Evolutionary conservation across 1,140 invertebrate species (phyloP), one percentile per base, ranked within the genome.

Genomic region (Pseudobourletiella spinata): DNA sequence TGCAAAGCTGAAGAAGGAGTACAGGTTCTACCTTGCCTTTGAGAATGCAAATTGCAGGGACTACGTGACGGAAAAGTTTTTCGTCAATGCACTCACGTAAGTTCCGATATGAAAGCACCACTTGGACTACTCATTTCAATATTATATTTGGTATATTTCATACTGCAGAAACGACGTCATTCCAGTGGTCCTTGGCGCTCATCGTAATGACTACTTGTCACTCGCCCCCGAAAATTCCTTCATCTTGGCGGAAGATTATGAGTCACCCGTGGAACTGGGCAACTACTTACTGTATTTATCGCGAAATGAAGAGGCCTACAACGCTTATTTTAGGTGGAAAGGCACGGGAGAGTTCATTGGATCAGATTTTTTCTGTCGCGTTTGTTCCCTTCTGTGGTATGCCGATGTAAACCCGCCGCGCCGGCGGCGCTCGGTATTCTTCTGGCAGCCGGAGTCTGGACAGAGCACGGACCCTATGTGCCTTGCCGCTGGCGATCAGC

Each of bases 61-160:
- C 75, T 98, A 98, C 74, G 89, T 96, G 43, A 97, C 94, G 0
- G 94, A 97, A 74, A 98, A 98, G 73, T 91, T 95, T 73, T 96
- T 91, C 73, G 86, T 91, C 29, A 95, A 95, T 74, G 91, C 89
- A 44, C 77, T 95, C 24, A 82, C 85, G 87, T 63, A 68, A 59
- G 22, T 15, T n/a, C n/a, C n/a, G n/a, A n/a, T n/a, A n/a, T n/a
- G n/a, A n/a, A n/a, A n/a, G n/a, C n/a, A n/a, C 26, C 3, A 32
- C n/a, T n/a, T n/a, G n/a, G n/a, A n/a, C n/a, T n/a, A n/a, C n/a
- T n/a, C n/a, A n/a, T n/a, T n/a, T n/a, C n/a, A n/a, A n/a, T n/a
- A n/a, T n/a, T n/a, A n/a, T n/a, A n/a, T n/a, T n/a, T n/a, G n/a
- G n/a, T n/a, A n/a, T n/a, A n/a, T n/a, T n/a, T n/a, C n/a, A n/a